Evolutionary conservation across 2,113 vertebrate species (phyloP), one percentile per base, ranked within the genome.

Genomic region (Psilopsiagon aurifrons): DNA sequence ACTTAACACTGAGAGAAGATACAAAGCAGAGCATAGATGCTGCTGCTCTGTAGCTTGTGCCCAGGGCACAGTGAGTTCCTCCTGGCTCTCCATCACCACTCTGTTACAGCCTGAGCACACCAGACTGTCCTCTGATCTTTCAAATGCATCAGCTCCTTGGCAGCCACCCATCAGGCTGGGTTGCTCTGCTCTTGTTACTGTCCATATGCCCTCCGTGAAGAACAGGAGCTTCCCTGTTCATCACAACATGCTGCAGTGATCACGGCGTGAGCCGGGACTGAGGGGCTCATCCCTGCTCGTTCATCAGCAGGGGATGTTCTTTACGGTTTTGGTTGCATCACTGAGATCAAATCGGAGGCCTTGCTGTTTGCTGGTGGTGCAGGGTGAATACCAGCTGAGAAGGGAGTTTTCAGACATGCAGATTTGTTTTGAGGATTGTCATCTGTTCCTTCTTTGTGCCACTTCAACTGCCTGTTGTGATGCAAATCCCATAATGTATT

Each of bases 391-490:
- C 66, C 74, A 44, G 7, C 23, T 0, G 27, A 54, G 59, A 2
- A 4, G 64, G 52, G 87, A 71, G 90, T 84, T 95, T 85, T 86
- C 95, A 92, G 95, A 83, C 94, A 19, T 4, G 88, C 86, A 44
- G 86, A 82, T 94, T 90, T 95, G 94, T 94, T 93, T 82, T 57
- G 88, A 4, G 19, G 73, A 75, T 92, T 52, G 18, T 95, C 94
- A 35, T 88, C 95, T 94, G 90, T 35, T 95, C 92, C 90, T 93
- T 96, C 90, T 75, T 66, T 35, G 90, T 74, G 88, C 92, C 80
- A 12, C 90, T 96, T 91, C 82, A 91, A 91, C 83, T 82, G 90
- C 55, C 92, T 84, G 92, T 96, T 97, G 94, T 97, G 90, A 95
- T 96, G 96, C 94, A 95, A 96, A 96, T 93, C 90, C 31, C 0